These are phyloP conservation scores for Halcyon senegalensis DNA, from an alignment of 2,113 vertebrate species.

Conservation along the genomic window DNA sequence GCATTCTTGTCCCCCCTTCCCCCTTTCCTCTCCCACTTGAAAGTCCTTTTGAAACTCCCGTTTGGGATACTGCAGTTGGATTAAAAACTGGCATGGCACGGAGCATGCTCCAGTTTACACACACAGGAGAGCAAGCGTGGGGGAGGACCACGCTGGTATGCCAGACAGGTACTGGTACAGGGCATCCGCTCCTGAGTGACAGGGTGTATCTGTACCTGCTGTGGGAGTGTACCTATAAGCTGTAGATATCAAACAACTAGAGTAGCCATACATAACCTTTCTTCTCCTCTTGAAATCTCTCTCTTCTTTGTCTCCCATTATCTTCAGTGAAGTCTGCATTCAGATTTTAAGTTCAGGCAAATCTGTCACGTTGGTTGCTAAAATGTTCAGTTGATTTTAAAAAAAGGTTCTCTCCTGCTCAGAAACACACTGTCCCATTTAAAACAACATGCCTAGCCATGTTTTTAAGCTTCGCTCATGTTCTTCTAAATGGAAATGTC, in stretches of 20 bases:
- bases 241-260: not conserved
- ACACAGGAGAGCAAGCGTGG: not conserved
- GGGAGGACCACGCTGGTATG: not conserved
- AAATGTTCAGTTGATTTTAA: not conserved
- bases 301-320: not conserved
- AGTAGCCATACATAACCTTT: not conserved
- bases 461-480: conserved; percentile 10
- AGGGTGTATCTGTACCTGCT: not conserved
- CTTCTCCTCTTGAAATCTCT: not conserved
- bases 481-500: conserved; percentile 65
- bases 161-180: not conserved
- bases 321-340: not conserved
- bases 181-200: not conserved
- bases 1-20: not conserved
- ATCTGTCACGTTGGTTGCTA: not conserved
- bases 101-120: rapidly evolving
- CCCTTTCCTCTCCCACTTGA: not conserved
- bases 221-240: not conserved
- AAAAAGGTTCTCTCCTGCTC: conserved; percentile 8
- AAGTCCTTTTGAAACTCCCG: not conserved
- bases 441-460: conserved; percentile 46
- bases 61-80: not conserved
- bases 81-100: rapidly evolving
- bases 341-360: not conserved
- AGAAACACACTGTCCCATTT: not conserved